Base-by-base conservation (phyloP, 2,888 invertebrate species). In the Augiades crinisus region DNA sequence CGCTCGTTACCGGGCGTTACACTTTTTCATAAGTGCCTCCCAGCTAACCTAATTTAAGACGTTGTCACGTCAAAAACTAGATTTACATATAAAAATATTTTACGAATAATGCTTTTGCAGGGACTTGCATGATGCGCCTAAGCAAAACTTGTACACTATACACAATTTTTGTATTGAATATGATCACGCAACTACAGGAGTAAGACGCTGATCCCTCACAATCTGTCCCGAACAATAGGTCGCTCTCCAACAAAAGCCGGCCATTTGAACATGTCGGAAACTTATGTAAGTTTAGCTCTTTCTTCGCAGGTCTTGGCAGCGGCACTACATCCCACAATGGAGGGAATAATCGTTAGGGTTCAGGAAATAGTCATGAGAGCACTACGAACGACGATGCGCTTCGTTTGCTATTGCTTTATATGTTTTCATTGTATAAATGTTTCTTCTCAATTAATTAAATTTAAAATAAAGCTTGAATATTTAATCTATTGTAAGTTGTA, bases 221-320 rank as follows among this genome's bases (percentile, higher is more conserved):
- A 89, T 88, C 88, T 88, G 86, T 87, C 84, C 79, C 78, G 82
- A 87, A 89, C 88, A 89, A 88, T 88, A 89, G 86, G 87, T 88
- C 83, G 78, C 75, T 79, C 77, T 78, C 79, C 76, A 83, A 89
- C 88, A 89, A 89, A 88, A 86, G 88, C 88, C 78, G 80, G 78
- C 87, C 82, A 86, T 89, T 88, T 80, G 84, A 88, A 88, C 87
- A 81, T 88, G 85, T 85, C 81, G 83, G 81, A 78, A 87, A 89
- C 84, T 88, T 89, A 87, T 85, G 88, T 85, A 84, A 87, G 86
- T 84, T 86, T 78, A 82, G 86, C 83, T 86, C 83, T 84, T 82
- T 84, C 85, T 80, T 72, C 64, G 75, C 78, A 78, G 78, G 69
- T 78, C 81, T 85, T 87, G 87, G 86, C 87, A 87, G 71, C 75